Evolutionary conservation across 2,888 invertebrate species (phyloP), one percentile per base, ranked within the genome.

Genomic region (Drosophila birchii): DNA sequence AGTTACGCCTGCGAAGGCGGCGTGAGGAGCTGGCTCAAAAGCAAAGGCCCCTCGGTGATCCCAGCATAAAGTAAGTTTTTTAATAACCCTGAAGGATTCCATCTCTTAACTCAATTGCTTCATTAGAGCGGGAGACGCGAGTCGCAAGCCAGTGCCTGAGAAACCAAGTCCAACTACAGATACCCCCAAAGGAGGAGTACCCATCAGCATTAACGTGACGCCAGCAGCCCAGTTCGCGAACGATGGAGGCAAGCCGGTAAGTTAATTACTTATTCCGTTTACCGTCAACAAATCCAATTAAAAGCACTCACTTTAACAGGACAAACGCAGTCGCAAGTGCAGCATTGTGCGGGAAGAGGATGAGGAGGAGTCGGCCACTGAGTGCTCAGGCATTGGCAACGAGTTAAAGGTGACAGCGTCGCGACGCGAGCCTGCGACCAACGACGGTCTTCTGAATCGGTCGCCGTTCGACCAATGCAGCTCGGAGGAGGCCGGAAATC

Each of bases 311-410:
- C 41, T 29, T 58, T 7, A 7, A 5, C 23, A 91, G 91, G 92
- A 92, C 72, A 92, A 92, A 94, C 94, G 97, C 57, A 95, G 95
- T 29, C 94, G 97, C 57, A 98, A 98, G 91, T 98, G 97, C 93
- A 97, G 97, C 89, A 97, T 98, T 86, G 98, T 98, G 26, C 96
- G 97, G 83, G 97, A 97, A 90, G 98, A 98, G 91, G 98, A 98
- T 84, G 98, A 97, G 88, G 98, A 97, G 89, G 98, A 98, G 88
- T 97, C 96, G 82, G 94, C 91, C 16, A 91, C 89, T 68, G 90
- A 92, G 55, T 93, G 94, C 9, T 73, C 84, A 34, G 78, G 72
- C 18, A 94, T 94, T 23, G 93, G 94, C 12, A 95, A 95, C 87
- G 94, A 94, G 80, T 94, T 94, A 69, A 93, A 93, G 71, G 91